Conservation (phyloP, 2,888 invertebrate species). For the Trachelus iudaicus region DNA sequence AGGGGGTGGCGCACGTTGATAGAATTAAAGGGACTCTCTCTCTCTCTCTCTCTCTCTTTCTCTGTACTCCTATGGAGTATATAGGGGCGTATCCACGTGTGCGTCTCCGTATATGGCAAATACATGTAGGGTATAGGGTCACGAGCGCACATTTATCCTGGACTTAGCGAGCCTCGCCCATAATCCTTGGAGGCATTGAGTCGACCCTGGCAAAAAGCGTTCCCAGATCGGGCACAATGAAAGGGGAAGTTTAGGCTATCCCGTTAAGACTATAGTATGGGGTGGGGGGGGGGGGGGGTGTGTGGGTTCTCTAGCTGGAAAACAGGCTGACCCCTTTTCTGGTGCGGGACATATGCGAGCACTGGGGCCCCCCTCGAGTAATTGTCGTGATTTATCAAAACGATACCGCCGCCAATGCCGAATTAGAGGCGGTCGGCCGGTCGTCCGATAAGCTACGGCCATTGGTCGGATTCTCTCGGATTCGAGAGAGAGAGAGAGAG, state of each 20-base stretch:
- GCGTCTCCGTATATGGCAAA: too few species aligned
- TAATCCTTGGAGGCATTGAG: slow-evolving; percentile 1
- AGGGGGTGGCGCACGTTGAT: too few species aligned
- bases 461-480: slow-evolving; percentile 1
- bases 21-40: too few species aligned
- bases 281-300: too few species aligned
- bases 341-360: slow-evolving; percentile 43
- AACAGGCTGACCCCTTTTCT: slow-evolving; percentile 29
- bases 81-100: too few species aligned
- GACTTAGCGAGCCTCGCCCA: slow-evolving; percentile 21
- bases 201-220: slow-evolving; percentile 41
- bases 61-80: slow-evolving; percentile 31
- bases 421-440: slow-evolving; percentile 41
- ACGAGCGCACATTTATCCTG: slow-evolving; percentile 18
- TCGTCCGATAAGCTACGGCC: slow-evolving; percentile 5
- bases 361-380: slow-evolving; percentile 35
- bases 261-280: too few species aligned
- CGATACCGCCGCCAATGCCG: slow-evolving; percentile 41
- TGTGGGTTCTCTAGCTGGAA: too few species aligned
- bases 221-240: slow-evolving; percentile 37
- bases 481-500: slow-evolving; percentile 3
- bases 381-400: slow-evolving; percentile 59
- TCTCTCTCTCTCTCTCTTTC: slow-evolving; percentile 4
- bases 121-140: too few species aligned
- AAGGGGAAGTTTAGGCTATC: slow-evolving; percentile 29